Percentiles rank a stretch among this genome's conserved stretches.
These are phyloP conservation scores for Phalloptychus januarius DNA, from an alignment of 2,797 vertebrate genomes.

Conservation along the genomic window DNA sequence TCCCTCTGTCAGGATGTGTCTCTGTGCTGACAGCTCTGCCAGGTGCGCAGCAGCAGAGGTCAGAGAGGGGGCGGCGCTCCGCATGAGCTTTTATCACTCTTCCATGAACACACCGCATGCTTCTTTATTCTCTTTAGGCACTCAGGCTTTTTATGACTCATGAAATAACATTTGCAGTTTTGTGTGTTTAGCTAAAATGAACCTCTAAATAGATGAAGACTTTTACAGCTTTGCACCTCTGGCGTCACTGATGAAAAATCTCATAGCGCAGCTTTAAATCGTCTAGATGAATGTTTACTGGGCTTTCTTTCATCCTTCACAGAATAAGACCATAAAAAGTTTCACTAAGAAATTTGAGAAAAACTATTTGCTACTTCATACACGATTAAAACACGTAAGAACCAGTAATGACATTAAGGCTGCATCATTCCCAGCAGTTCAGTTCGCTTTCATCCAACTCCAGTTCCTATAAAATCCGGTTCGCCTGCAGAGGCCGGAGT, in stretches of 20 bases:
- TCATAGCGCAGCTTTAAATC: neutral
- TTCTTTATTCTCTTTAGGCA: neutral
- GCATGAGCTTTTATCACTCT: neutral
- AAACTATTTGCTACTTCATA: neutral
- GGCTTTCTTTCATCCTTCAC: neutral
- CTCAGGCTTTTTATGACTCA: neutral
- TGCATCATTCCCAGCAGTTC: neutral
- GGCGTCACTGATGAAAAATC: neutral
- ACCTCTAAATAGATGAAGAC: neutral
- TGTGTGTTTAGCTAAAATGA: neutral
- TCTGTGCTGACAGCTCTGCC: constrained; percentile 7
- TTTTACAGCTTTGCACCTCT: neutral
- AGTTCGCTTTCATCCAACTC: neutral
- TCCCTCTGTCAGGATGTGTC: constrained; percentile 13
- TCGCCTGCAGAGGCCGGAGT: no score
- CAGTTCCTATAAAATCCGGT: neutral
- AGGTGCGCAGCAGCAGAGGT: constrained; percentile 1
- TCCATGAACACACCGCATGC: neutral
- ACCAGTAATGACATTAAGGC: neutral
- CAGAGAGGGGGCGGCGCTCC: constrained; percentile 4
- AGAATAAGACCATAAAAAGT: neutral
- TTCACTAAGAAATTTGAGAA: neutral
- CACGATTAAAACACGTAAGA: neutral
- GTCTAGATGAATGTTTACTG: neutral
- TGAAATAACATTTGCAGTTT: neutral